Percentiles rank a stretch among this genome's conserved stretches.
phyloP scores from a whole-genome alignment of 2,113 vertebrate species.

The Rhinoptilus africanus region DNA sequence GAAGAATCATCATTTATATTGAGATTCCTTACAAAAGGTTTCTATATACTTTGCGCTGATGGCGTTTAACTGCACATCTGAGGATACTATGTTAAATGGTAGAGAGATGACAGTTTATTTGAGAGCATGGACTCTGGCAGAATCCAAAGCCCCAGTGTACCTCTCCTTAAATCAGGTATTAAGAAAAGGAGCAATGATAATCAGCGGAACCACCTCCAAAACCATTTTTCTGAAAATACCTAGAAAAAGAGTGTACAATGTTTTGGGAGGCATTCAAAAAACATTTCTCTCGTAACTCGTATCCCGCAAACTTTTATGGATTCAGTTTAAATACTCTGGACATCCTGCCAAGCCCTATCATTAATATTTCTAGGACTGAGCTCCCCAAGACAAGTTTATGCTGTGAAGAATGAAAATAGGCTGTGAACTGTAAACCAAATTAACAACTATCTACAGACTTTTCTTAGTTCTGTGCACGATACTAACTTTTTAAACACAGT shows the following conservation, averaged over 20 bases:
- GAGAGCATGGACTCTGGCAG: background rate
- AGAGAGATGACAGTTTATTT: background rate
- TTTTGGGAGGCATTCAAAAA: background rate
- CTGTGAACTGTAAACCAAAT: background rate
- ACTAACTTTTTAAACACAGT: background rate
- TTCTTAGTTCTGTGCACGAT: background rate
- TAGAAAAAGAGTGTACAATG: background rate
- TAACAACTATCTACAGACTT: background rate
- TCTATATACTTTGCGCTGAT: background rate
- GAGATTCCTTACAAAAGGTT: background rate
- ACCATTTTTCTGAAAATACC: background rate
- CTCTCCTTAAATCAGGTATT: background rate
- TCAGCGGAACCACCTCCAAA: background rate
- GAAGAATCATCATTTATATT: background rate
- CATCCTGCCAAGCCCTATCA: background rate
- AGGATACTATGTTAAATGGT: background rate
- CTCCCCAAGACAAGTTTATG: background rate
- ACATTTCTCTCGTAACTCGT: background rate
- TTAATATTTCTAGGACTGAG: background rate
- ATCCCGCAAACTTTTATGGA: background rate
- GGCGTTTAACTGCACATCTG: background rate
- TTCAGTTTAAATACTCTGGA: background rate
- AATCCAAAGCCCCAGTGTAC: background rate
- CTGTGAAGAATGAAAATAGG: background rate
- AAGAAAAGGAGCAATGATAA: background rate